These are phyloP conservation scores for Chesias legatella DNA, from an alignment of 2,888 invertebrate genomes.

Conservation along the genomic window DNA sequence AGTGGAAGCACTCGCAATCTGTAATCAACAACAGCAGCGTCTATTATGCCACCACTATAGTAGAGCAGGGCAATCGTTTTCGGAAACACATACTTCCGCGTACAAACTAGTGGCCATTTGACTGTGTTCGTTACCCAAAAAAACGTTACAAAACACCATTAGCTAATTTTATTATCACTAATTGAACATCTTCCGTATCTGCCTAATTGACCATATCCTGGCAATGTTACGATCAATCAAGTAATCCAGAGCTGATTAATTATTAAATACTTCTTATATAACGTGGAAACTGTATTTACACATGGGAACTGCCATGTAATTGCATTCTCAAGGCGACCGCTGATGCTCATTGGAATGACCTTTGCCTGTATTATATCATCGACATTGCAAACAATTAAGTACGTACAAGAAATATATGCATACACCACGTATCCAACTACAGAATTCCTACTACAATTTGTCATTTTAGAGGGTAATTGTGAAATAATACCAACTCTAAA, in stretches of 20 bases:
- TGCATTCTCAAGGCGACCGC: conserved; percentile 25
- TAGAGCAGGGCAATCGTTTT: conserved; percentile 19
- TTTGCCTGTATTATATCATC: conserved; percentile 22
- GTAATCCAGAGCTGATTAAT: conserved; percentile 28
- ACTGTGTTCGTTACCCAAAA: conserved; percentile 9
- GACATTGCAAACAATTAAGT: conserved; percentile 18
- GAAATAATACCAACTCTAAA: too few species aligned
- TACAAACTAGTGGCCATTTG: conserved; percentile 9
- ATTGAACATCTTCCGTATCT: conserved; percentile 60
- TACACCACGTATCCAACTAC: too few species aligned
- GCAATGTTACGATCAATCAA: conserved; percentile 46
- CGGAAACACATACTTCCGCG: conserved; percentile 14
- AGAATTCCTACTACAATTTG: too few species aligned
- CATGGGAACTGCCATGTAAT: conserved; percentile 22
- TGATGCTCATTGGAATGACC: conserved; percentile 18
- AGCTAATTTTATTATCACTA: conserved; percentile 48
- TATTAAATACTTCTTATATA: conserved; percentile 21
- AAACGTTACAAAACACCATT: conserved; percentile 35
- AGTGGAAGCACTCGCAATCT: too few species aligned
- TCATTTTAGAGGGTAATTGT: too few species aligned
- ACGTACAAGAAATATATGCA: too few species aligned
- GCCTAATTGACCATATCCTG: conserved; percentile 61
- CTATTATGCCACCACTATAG: conserved; percentile 7
- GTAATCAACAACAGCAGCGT: not conserved
- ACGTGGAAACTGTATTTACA: conserved; percentile 11